Conservation (phyloP, 2,797 vertebrate species). For the Pangasius mekongensis region DNA sequence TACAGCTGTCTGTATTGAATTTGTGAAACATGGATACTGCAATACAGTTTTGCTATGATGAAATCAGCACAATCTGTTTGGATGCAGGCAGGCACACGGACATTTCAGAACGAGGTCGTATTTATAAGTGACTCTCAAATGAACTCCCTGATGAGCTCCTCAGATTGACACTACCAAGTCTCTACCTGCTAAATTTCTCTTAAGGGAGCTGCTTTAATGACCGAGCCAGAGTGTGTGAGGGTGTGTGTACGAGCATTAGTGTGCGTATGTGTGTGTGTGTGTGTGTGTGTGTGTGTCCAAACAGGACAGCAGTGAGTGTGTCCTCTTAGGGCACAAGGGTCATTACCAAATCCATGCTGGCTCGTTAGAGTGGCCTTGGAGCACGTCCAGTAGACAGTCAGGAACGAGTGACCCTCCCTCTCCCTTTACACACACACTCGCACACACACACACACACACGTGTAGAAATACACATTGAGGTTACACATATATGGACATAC, state of each 20-base stretch:
- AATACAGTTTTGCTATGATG: background rate
- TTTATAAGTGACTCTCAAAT: constrained; percentile 46
- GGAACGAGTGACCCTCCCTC: constrained; percentile 57
- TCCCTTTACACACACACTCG: constrained; percentile 44
- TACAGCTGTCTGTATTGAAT: constrained; percentile 1
- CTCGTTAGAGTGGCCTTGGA: constrained; percentile 74
- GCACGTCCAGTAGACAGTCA: constrained; percentile 63
- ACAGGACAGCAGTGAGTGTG: constrained; percentile 56
- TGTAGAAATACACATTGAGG: background rate
- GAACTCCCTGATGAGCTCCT: constrained; percentile 45
- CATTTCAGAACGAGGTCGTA: constrained; percentile 4
- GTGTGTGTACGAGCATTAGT: constrained; percentile 29
- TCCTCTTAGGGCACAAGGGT: constrained; percentile 61
- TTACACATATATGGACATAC: background rate
- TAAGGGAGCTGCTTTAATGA: constrained; percentile 54
- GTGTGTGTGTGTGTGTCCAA: constrained; percentile 38
- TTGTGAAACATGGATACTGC: background rate
- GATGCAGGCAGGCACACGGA: background rate
- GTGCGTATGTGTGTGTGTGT: constrained; percentile 9
- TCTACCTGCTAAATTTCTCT: constrained; percentile 54
- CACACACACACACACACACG: constrained; percentile 14
- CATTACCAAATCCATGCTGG: constrained; percentile 68
- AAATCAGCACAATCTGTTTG: constrained; percentile 22
- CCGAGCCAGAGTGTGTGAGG: constrained; percentile 41
- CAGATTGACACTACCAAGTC: constrained; percentile 46